Evolutionary conservation across 2,113 vertebrate genomes (phyloP).

Genomic region (Perca flavescens): DNA sequence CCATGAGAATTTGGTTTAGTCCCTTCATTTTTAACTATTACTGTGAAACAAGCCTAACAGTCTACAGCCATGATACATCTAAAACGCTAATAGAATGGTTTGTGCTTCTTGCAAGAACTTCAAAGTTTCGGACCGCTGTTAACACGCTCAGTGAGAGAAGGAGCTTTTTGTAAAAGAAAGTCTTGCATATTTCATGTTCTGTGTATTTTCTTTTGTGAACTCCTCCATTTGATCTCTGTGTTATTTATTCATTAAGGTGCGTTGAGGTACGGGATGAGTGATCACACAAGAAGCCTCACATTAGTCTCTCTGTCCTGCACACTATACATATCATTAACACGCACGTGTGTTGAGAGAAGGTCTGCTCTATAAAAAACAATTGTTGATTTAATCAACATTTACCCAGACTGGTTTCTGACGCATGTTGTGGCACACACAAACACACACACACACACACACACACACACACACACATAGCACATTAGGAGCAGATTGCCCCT

Average conservation of each 20-base stretch:
- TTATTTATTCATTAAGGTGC: conserved; percentile 66
- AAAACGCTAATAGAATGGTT: not conserved
- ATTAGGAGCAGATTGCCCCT: conserved; percentile 24
- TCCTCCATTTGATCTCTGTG: conserved; percentile 49
- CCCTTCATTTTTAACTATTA: too few relatives aligned
- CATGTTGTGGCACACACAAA: conserved; percentile 22
- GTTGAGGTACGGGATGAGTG: conserved; percentile 20
- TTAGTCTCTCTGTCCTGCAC: conserved; percentile 27
- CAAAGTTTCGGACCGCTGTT: too few relatives aligned
- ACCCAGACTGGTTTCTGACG: conserved; percentile 45
- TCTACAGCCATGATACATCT: too few relatives aligned
- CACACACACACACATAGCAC: conserved; percentile 4
- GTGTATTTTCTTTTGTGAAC: conserved; percentile 47
- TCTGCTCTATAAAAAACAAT: conserved; percentile 58
- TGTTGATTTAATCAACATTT: conserved; percentile 74
- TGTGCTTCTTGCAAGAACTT: not conserved
- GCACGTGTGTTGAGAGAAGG: conserved; percentile 20
- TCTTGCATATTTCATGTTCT: conserved; percentile 40
- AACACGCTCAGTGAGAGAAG: not conserved
- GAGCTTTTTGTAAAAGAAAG: conserved; percentile 17
- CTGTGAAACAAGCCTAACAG: too few relatives aligned
- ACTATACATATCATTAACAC: not conserved
- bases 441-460: conserved; percentile 36
- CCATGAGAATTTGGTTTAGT: too few relatives aligned
- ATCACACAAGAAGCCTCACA: conserved; percentile 14